phyloP scores from a whole-genome alignment of 1,140 invertebrate genomes.

The Brachystomella parvula region DNA sequence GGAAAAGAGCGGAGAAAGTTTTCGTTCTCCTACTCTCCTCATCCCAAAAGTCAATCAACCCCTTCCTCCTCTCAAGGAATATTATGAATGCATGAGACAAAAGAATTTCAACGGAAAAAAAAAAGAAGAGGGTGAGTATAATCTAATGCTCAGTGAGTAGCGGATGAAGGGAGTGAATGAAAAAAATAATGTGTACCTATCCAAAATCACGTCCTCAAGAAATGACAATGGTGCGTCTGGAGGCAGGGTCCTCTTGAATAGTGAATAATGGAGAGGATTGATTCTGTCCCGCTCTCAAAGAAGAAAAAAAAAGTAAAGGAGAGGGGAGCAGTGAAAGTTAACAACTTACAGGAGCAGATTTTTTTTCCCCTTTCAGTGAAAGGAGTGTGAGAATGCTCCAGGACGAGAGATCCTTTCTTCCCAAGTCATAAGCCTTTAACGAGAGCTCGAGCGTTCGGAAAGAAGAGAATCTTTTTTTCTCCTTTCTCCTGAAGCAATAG shows the following conservation, averaged over 20 bases:
- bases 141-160: neutral
- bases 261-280: slow-evolving; percentile 31
- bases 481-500: slow-evolving; percentile 1
- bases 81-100: slow-evolving; percentile 8
- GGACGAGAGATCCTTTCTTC: neutral
- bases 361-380: neutral
- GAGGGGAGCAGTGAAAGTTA: slow-evolving; percentile 18
- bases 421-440: neutral
- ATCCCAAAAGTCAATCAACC: slow-evolving; percentile 8
- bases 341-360: slow-evolving; percentile 14
- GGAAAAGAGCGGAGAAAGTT: neutral
- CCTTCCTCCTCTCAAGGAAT: neutral
- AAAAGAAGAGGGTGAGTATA: neutral
- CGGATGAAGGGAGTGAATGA: neutral
- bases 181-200: neutral
- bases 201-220: neutral
- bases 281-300: slow-evolving; percentile 14
- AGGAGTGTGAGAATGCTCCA: neutral
- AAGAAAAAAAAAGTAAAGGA: slow-evolving; percentile 11
- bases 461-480: slow-evolving; percentile 1
- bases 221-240: neutral
- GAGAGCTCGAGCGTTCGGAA: neutral
- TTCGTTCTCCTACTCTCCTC: too few species aligned
- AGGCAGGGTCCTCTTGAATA: neutral
- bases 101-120: neutral